Evolutionary conservation across 2,113 vertebrate species (phyloP).

Genomic region (Myrmophylax atrothorax): DNA sequence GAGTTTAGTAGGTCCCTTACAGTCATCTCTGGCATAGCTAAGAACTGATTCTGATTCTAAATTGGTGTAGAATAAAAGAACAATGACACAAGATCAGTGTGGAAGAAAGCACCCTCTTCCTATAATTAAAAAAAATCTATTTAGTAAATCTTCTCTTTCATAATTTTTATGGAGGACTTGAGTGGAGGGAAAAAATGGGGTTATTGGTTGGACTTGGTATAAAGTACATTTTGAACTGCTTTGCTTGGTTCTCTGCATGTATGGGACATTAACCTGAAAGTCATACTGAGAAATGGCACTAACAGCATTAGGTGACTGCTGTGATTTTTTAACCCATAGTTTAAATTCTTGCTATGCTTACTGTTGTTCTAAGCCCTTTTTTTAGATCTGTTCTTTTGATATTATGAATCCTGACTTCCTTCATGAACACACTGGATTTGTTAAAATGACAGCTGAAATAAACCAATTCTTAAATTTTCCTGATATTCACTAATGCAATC

Average conservation of each 20-base stretch:
- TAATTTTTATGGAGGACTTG: not conserved
- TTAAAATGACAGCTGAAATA: not conserved
- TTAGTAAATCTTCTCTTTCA: not conserved
- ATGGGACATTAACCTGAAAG: not conserved
- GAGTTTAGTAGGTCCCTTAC: not conserved
- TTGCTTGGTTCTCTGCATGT: not conserved
- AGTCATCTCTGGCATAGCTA: not conserved
- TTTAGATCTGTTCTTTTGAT: not conserved
- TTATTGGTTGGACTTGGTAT: not conserved
- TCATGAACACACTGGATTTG: not conserved
- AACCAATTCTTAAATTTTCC: not conserved
- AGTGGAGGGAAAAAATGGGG: not conserved
- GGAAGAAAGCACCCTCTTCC: not conserved
- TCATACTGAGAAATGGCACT: not conserved
- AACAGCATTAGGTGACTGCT: not conserved
- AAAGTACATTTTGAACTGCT: not conserved
- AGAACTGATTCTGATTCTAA: not conserved
- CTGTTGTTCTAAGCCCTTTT: not conserved
- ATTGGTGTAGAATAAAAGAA: not conserved
- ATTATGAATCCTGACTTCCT: not conserved
- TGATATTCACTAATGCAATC: not conserved
- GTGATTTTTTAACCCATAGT: not conserved
- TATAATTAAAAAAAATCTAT: not conserved
- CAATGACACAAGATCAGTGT: not conserved
- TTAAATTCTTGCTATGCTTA: not conserved